These are phyloP conservation scores for Tryphoninae sp. DNA, from an alignment of 2,888 invertebrate species.

Conservation along the genomic window DNA sequence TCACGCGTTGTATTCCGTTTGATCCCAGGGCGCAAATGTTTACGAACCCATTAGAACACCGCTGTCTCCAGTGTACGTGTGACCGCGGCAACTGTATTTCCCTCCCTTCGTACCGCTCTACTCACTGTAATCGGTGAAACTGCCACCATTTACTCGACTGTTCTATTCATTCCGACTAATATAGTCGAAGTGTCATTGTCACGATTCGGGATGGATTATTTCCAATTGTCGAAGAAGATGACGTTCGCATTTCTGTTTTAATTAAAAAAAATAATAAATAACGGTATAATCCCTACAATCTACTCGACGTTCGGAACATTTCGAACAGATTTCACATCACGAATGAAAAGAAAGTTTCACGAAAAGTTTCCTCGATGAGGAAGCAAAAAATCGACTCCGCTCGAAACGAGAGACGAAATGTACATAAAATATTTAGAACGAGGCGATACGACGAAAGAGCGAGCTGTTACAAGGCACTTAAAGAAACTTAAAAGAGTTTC, in stretches of 20 bases:
- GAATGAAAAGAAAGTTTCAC: no score
- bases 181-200: neutral
- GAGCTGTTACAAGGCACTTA: constrained; percentile 8
- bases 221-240: neutral
- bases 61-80: constrained; percentile 56
- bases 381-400: neutral
- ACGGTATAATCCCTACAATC: neutral
- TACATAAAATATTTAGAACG: neutral
- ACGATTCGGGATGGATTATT: neutral
- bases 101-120: constrained; percentile 23
- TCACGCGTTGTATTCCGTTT: constrained; percentile 73
- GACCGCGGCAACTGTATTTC: constrained; percentile 33
- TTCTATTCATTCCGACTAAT: constrained; percentile 1
- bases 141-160: constrained; percentile 31
- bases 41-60: constrained; percentile 74
- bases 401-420: neutral
- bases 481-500: neutral
- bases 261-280: neutral
- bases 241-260: neutral
- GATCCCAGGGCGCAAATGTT: constrained; percentile 76
- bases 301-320: no score
- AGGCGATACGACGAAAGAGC: constrained; percentile 14
- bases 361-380: no score
- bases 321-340: no score
- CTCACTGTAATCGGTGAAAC: constrained; percentile 14